Evolutionary conservation across 2,113 vertebrate species (phyloP).

Genomic region (Equus quagga): DNA sequence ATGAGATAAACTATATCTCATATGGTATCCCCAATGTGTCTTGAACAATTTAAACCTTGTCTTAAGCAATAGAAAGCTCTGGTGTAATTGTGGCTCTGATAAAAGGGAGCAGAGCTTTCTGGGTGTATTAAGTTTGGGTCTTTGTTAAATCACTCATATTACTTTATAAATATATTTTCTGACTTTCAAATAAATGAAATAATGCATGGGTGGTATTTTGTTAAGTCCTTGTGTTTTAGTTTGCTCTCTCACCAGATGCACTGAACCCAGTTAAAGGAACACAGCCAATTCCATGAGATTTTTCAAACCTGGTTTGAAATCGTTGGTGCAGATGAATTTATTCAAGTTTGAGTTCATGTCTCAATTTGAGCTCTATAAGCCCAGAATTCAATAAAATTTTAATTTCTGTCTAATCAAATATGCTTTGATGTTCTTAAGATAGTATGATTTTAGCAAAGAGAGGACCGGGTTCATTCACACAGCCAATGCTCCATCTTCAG

Average conservation of each 20-base stretch:
- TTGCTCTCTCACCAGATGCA: neutral
- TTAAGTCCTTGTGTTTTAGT: neutral
- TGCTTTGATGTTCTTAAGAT: neutral
- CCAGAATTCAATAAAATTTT: neutral
- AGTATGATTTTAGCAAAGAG: neutral
- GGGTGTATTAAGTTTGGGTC: neutral
- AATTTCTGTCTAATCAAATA: neutral
- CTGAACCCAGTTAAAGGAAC: too few relatives aligned
- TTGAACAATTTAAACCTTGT: neutral
- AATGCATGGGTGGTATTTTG: accelerated
- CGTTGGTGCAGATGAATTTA: neutral
- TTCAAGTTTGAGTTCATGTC: neutral
- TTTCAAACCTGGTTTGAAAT: neutral
- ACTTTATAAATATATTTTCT: neutral
- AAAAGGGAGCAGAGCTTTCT: neutral
- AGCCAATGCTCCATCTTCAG: accelerated
- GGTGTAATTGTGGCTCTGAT: too few relatives aligned
- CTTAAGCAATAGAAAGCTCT: too few relatives aligned
- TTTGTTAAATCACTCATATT: neutral
- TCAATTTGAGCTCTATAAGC: neutral
- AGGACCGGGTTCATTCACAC: accelerated
- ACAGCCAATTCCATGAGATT: neutral
- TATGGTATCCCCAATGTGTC: too few relatives aligned
- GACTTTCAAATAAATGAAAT: neutral
- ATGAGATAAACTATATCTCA: too few relatives aligned